Base-by-base conservation (phyloP, 2,113 vertebrate species). In the Perccottus glenii region DNA sequence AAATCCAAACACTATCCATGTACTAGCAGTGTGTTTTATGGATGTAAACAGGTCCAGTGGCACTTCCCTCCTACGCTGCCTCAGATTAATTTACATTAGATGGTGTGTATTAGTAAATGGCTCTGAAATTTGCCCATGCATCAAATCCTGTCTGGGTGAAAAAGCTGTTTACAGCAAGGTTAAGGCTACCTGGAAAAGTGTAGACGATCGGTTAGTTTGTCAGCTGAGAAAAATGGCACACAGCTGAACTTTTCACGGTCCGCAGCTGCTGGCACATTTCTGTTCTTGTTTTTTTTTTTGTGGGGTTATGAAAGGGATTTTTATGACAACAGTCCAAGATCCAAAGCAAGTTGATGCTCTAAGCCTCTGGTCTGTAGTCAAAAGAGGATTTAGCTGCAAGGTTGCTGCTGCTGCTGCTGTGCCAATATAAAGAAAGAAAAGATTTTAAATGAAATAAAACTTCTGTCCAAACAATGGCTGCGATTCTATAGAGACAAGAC, bases 201-300 rank as follows among this genome's bases (percentile, higher is more conserved):
- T 9, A 9, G 10, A 27, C 4, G 9, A 68, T 66, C 60, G 19
- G 11, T 10, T 27, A 12, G 44, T 10, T 52, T 40, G 59, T 64
- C 62, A 35, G 40, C 38, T 8, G 16, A 50, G 60, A 73, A 51
- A 7, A 74, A 60, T 65, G n/a, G 5, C 5, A 49, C 61, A 27
- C 19, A 46, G 47, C 35, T 27, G 33, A 76, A 65, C 40, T 63
- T 74, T 57, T 72, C 75, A 77, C 32, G 35, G 66, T 65, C 66
- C 7, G 43, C 33, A 59, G 55, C 53, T 58, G 61, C 48, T 47
- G 15, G 15, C 44, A 58, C 16, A 5, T 60, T 40, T 48, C 36
- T 59, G 55, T 8, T 40, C 38, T 19, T 2, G 32, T 62, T 71
- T 56, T 43, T 2, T 3, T 35, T 3, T 48, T 1, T 27, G 19